Percentiles rank a stretch among this genome's conserved stretches.
Evolutionary conservation across 2,888 invertebrate species (phyloP).

Genomic region (Leptinotarsa tumamoca): DNA sequence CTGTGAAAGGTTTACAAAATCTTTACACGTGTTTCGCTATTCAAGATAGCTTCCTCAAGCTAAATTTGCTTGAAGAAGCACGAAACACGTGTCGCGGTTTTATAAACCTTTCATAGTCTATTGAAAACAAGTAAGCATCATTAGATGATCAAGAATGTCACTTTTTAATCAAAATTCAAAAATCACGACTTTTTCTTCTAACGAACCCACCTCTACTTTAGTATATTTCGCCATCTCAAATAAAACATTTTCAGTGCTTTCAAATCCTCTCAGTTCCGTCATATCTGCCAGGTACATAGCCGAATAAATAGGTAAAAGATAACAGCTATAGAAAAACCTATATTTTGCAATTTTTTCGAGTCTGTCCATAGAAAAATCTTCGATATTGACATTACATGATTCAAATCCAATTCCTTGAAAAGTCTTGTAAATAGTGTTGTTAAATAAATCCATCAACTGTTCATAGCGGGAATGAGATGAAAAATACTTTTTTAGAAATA

Average conservation of each 20-base stretch:
- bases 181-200: not conserved
- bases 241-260: slow-evolving; percentile 13
- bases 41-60: no score
- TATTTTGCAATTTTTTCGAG: slow-evolving; percentile 25
- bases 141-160: not conserved
- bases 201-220: slow-evolving; percentile 23
- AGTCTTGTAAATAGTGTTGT: slow-evolving; percentile 1
- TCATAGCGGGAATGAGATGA: slow-evolving; percentile 17
- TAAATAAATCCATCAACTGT: slow-evolving; percentile 21
- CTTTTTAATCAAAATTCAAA: not conserved
- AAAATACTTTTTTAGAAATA: slow-evolving; percentile 25
- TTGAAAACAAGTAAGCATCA: no score
- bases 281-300: slow-evolving; percentile 21
- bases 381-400: slow-evolving; percentile 14
- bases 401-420: slow-evolving; percentile 21
- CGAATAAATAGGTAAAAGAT: slow-evolving; percentile 17
- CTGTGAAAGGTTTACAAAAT: no score
- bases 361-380: slow-evolving; percentile 18
- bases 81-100: no score
- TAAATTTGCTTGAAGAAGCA: no score
- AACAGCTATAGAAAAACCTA: slow-evolving; percentile 17
- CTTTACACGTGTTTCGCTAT: not conserved
- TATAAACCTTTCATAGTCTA: no score
- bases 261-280: not conserved
- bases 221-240: slow-evolving; percentile 23